Percentiles rank a stretch among this genome's conserved stretches.
Conservation (phyloP, 2,888 invertebrate genomes). For the Oxytorus armatus region DNA sequence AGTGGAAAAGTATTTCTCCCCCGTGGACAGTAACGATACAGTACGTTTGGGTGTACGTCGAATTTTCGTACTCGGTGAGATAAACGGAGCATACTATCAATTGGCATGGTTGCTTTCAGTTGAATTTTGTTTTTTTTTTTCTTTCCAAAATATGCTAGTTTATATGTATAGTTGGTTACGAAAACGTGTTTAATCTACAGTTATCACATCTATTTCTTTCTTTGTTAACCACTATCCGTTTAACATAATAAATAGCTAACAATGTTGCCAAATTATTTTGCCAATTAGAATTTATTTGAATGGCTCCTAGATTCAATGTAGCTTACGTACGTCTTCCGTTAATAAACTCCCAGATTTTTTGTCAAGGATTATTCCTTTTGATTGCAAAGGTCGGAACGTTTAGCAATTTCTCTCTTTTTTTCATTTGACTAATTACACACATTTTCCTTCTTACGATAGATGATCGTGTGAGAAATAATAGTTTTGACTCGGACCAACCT, state of each 20-base stretch:
- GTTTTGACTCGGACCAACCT: conserved; percentile 69
- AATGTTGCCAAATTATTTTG: too few species aligned
- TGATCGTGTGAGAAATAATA: conserved; percentile 76
- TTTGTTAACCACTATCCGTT: too few species aligned
- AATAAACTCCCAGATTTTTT: too few species aligned
- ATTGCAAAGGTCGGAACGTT: too few species aligned
- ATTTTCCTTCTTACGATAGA: conserved; percentile 74
- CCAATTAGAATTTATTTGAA: too few species aligned
- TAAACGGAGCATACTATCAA: conserved; percentile 17
- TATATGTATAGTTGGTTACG: too few species aligned
- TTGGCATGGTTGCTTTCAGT: conserved; percentile 21
- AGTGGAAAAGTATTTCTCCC: conserved; percentile 62
- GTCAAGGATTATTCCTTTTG: not conserved
- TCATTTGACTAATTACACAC: conserved; percentile 49
- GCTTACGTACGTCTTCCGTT: too few species aligned
- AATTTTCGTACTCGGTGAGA: conserved; percentile 47
- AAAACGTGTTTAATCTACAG: too few species aligned
- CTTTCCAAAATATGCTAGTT: not conserved
- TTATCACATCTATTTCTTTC: too few species aligned
- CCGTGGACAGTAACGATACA: conserved; percentile 55
- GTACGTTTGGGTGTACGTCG: conserved; percentile 53
- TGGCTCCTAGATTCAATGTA: too few species aligned
- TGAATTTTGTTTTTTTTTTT: not conserved
- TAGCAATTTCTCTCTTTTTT: conserved; percentile 10
- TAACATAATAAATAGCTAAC: too few species aligned